Conservation (phyloP, 2,888 invertebrate species). For the Drosophila leonis region DNA sequence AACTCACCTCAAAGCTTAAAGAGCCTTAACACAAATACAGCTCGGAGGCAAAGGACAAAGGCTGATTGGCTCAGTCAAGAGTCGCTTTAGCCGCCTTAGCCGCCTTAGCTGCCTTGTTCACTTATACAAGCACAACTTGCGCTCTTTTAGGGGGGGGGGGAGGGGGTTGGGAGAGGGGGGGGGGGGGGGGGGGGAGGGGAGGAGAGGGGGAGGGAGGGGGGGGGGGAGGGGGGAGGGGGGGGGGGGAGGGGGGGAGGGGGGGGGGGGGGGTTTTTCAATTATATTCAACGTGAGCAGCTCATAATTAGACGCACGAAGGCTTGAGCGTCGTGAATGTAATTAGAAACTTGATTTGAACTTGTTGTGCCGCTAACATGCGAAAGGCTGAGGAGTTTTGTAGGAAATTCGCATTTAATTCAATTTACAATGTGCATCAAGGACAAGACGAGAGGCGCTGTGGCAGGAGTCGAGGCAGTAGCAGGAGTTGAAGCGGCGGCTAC, state of each 20-base stretch:
- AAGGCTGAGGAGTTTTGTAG: conserved; percentile 40
- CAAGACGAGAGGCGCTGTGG: not conserved
- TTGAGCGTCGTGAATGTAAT: conserved; percentile 18
- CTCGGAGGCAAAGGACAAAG: not conserved
- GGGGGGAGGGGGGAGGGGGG: too few species aligned
- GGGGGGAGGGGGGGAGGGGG: too few species aligned
- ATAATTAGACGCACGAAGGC: conserved; percentile 3
- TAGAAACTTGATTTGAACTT: conserved; percentile 21
- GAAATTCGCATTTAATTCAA: conserved; percentile 71
- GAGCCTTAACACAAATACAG: not conserved
- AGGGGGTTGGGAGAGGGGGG: too few species aligned
- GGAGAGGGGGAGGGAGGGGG: too few species aligned
- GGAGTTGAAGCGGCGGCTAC: not conserved
- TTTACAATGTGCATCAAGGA: conserved; percentile 64
- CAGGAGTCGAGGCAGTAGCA: conserved; percentile 5
- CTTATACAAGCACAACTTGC: not conserved
- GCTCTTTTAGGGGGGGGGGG: too few species aligned
- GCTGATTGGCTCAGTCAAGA: not conserved
- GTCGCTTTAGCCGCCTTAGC: not conserved
- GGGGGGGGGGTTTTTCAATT: too few species aligned
- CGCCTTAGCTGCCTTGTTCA: not conserved
- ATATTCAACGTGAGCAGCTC: not conserved
- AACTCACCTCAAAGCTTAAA: not conserved
- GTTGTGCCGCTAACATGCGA: conserved; percentile 25
- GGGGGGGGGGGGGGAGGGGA: too few species aligned